Evolutionary conservation across 2,797 vertebrate genomes (phyloP), one percentile per base, ranked within the genome.

Genomic region (Pelochelys cantorii): DNA sequence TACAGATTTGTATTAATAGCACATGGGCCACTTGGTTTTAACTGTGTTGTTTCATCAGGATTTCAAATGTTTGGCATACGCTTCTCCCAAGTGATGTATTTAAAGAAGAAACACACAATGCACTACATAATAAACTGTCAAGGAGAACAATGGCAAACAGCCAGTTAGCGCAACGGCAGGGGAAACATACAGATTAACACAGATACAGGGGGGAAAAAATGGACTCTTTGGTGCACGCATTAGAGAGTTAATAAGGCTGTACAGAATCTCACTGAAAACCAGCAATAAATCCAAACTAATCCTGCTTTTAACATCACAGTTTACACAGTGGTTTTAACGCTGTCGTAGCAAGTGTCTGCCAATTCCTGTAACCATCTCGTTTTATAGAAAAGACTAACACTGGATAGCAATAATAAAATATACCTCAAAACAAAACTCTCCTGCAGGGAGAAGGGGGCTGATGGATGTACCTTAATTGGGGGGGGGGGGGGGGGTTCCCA

Each of bases 401-500:
- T 15, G 13, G 42, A 52, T 77, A 27, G 74, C 17, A 27, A 4
- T 3, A 25, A 5, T 12, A 1, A 53, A 79, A 13, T 52, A 10
- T 5, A 62, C 10, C 2, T 3, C 6, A 86, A n/a, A 53, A 17
- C 48, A 56, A 90, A 93, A 81, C 0, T 12, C 7, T 7, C 79
- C 86, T 34, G 0, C 3, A 29, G 52, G 53, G 84, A 5, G 42
- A 8, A 48, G 59, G 81, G 91, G 25, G 2, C 8, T 57, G 11
- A 52, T 82, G 86, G 95, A 57, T 96, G 95, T 91, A 80, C 96
- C 97, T 97, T 96, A 95, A 97, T 90, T 84, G 0, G 3, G 20
- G 87, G 42, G 42, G 42, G 42, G 42, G 42, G 42, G 42, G 42
- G 79, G 77, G 52, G 91, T 85, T 65, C 5, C 79, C 71, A 84